Conservation (phyloP, 2,797 vertebrate species). For the Gymnodraco acuticeps region DNA sequence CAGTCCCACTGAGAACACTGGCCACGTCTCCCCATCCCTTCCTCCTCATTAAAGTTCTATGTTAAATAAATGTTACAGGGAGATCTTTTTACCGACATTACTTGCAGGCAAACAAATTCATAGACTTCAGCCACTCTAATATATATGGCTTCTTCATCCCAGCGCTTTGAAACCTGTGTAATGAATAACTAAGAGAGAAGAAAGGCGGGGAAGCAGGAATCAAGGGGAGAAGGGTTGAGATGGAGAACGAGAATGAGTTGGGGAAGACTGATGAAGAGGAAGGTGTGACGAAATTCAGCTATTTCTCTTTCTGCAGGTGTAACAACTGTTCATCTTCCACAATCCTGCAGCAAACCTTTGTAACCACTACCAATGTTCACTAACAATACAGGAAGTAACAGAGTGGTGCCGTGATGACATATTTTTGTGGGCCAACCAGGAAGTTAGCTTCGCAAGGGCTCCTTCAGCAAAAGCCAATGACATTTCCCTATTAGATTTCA, state of each 20-base stretch:
- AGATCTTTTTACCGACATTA: conserved; percentile 47
- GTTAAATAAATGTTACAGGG: conserved; percentile 74
- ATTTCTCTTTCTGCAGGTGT: conserved; percentile 1
- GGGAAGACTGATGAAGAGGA: not conserved
- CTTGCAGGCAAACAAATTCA: conserved; percentile 41
- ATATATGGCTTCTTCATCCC: conserved; percentile 15
- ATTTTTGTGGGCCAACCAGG: no score
- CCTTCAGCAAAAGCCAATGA: no score
- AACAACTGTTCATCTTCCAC: not conserved
- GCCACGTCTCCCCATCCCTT: conserved; percentile 23
- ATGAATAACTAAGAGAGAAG: conserved; percentile 26
- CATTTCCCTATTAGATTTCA: no score
- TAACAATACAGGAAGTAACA: not conserved
- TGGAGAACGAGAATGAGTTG: not conserved
- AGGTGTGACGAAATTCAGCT: not conserved
- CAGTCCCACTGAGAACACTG: conserved; percentile 23
- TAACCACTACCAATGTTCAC: not conserved
- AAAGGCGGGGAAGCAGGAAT: not conserved
- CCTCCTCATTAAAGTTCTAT: conserved; percentile 67
- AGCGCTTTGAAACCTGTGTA: not conserved
- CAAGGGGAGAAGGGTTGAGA: conserved; percentile 5
- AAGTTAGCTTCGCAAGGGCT: no score
- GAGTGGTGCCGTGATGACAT: no score
- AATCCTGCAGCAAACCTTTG: not conserved
- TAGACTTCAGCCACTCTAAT: conserved; percentile 23